These are phyloP conservation scores for Nemurella pictetii DNA, from an alignment of 2,888 invertebrate species.

Conservation along the genomic window DNA sequence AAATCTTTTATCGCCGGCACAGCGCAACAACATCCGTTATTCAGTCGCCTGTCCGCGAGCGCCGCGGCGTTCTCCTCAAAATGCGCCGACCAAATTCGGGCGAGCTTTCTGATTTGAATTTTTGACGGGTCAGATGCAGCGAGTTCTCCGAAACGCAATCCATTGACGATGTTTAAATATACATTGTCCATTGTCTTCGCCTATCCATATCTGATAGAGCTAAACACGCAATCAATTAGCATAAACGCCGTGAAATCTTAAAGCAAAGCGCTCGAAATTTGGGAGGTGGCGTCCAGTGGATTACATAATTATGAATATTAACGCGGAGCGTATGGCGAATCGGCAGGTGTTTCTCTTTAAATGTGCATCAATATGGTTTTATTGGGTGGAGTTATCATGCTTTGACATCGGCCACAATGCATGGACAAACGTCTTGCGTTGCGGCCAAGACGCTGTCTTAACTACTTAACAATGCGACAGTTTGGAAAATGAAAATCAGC, in stretches of 20 bases:
- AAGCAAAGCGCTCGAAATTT: neutral
- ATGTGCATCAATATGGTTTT: neutral
- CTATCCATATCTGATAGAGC: neutral
- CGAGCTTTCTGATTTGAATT: neutral
- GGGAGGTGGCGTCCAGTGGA: neutral
- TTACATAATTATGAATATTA: neutral
- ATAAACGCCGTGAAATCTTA: neutral
- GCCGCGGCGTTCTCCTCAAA: too few relatives aligned
- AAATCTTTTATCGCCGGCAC: conserved; percentile 15
- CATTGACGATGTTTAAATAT: neutral
- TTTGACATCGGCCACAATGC: too few relatives aligned
- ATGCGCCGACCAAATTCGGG: neutral
- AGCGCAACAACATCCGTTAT: neutral
- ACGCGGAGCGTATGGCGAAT: neutral
- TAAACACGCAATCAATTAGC: conserved; percentile 3
- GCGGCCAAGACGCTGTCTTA: too few relatives aligned
- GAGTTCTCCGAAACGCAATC: neutral
- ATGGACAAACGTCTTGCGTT: too few relatives aligned
- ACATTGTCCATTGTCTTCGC: conserved; percentile 3
- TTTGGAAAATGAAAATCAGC: neutral
- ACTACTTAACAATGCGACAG: too few relatives aligned
- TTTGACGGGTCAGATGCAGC: neutral
- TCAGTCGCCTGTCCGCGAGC: neutral
- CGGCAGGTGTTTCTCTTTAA: neutral
- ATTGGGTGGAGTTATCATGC: neutral